Evolutionary conservation across 2,888 invertebrate species (phyloP).

Genomic region (Aporophyla lueneburgensis): DNA sequence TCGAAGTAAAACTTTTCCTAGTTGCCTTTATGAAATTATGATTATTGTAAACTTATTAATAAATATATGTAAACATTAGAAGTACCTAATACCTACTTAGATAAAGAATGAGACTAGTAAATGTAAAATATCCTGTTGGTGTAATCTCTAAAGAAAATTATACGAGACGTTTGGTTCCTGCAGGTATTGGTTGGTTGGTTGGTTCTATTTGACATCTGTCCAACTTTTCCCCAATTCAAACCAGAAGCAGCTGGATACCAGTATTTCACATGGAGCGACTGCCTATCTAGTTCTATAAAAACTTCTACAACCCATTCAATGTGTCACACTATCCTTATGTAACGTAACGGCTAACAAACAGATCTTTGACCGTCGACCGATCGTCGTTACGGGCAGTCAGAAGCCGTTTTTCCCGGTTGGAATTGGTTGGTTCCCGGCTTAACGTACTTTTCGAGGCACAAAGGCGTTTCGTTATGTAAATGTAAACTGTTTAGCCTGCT

Average conservation of each 20-base stretch:
- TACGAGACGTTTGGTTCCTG: background rate
- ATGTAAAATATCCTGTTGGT: background rate
- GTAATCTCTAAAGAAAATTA: background rate
- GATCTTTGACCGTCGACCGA: too few species aligned
- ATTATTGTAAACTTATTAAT: slow-evolving; percentile 1
- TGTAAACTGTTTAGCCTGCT: background rate
- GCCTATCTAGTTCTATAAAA: too few species aligned
- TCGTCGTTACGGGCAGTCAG: too few species aligned
- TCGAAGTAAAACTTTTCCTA: background rate
- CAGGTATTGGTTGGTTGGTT: too few species aligned
- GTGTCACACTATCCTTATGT: background rate
- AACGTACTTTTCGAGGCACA: background rate
- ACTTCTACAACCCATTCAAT: background rate
- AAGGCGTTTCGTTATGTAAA: background rate
- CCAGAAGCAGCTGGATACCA: background rate
- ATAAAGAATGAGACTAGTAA: background rate
- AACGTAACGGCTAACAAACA: background rate
- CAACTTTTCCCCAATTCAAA: background rate
- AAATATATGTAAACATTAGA: too few species aligned
- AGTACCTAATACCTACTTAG: background rate
- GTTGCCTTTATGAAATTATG: slow-evolving; percentile 1
- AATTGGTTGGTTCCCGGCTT: background rate
- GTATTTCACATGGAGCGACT: background rate
- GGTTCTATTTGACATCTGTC: background rate
- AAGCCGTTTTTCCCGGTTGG: too few species aligned